Evolutionary conservation across 2,797 vertebrate species (phyloP).

Genomic region (Sebastes nivosus): DNA sequence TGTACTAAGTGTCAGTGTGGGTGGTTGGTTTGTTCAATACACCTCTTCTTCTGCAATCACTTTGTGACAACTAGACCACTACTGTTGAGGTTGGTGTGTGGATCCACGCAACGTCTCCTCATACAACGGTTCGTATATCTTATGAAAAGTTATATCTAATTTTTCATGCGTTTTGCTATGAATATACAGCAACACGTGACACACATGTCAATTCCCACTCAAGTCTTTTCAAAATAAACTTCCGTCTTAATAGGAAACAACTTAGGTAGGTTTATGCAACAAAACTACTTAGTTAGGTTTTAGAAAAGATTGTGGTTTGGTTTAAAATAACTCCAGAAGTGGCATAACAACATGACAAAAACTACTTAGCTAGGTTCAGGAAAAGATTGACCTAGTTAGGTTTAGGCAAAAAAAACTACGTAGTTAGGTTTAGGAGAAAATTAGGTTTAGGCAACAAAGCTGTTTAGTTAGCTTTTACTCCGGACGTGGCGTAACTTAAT

Average conservation of each 20-base stretch:
- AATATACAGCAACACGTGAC: too few relatives aligned
- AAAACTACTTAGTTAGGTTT: too few relatives aligned
- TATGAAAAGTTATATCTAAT: background rate
- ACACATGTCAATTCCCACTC: rapidly evolving
- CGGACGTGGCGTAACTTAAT: rapidly evolving
- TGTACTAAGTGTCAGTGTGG: background rate
- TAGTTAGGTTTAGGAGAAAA: background rate
- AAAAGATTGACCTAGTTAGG: background rate
- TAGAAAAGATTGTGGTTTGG: background rate
- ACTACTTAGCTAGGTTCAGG: background rate
- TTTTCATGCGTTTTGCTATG: rapidly evolving
- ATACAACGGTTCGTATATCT: background rate
- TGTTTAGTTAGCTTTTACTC: background rate
- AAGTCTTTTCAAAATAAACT: too few relatives aligned
- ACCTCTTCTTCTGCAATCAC: background rate
- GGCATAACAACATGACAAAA: background rate
- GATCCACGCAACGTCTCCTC: background rate
- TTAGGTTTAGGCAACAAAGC: background rate
- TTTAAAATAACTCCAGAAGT: background rate
- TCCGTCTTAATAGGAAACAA: too few relatives aligned
- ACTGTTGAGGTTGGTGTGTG: background rate
- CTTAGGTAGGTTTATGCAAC: too few relatives aligned
- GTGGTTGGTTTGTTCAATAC: background rate
- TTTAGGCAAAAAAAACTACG: background rate
- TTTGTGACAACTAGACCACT: background rate